phyloP scores from a whole-genome alignment of 2,797 vertebrate genomes.

The Diplodus sargus region DNA sequence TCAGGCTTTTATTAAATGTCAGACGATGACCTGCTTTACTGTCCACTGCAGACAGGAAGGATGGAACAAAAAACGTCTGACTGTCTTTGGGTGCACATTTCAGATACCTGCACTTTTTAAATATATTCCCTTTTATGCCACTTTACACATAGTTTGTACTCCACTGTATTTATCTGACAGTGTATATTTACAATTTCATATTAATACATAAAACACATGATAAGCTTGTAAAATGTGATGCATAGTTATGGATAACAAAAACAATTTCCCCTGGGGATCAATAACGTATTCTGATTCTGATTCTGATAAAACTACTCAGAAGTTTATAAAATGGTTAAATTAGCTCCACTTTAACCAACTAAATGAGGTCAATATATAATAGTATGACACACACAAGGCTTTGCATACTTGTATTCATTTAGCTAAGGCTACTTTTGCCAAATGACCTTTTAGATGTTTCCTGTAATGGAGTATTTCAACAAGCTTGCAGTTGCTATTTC shows the following conservation, averaged over 20 bases:
- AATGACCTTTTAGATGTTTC: too few species aligned
- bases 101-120: background rate
- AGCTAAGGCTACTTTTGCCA: too few species aligned
- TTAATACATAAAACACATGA: background rate
- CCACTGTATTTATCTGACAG: background rate
- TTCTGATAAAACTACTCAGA: too few species aligned
- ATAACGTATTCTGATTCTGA: too few species aligned
- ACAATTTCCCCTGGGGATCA: too few species aligned
- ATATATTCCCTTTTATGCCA: background rate
- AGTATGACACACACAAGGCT: too few species aligned
- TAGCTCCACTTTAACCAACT: background rate
- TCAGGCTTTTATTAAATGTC: conserved; percentile 15
- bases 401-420: too few species aligned
- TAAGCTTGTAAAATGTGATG: background rate
- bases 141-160: background rate
- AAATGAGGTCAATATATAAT: background rate
- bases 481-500: too few species aligned
- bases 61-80: background rate
- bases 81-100: background rate
- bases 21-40: background rate
- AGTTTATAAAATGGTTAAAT: background rate
- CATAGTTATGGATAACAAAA: too few species aligned
- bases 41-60: background rate
- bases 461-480: too few species aligned
- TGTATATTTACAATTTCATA: background rate